These are phyloP conservation scores for Orthosia gothica DNA, from an alignment of 2,888 invertebrate genomes.

Conservation along the genomic window DNA sequence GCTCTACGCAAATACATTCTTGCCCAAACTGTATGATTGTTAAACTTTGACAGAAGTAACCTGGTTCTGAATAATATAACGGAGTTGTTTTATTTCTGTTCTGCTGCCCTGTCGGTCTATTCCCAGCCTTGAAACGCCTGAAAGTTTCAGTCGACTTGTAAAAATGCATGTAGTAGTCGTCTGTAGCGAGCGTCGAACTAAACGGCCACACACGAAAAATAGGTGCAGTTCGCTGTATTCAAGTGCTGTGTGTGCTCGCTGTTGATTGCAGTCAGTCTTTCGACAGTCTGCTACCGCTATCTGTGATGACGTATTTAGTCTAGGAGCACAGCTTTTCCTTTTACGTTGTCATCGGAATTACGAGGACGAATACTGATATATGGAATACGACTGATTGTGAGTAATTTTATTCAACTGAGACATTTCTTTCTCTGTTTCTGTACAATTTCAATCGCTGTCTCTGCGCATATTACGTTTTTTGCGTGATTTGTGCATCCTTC, in stretches of 20 bases:
- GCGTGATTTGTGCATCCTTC: background rate
- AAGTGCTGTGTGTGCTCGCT: constrained; percentile 45
- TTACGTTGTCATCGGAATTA: constrained; percentile 55
- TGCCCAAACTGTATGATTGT: no score
- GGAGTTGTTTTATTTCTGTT: background rate
- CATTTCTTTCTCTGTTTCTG: constrained; percentile 29
- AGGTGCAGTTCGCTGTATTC: constrained; percentile 31
- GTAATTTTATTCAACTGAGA: constrained; percentile 37
- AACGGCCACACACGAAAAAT: constrained; percentile 22
- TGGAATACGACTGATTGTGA: constrained; percentile 52
- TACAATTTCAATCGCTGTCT: constrained; percentile 29
- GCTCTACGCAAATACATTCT: no score
- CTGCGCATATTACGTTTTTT: constrained; percentile 21
- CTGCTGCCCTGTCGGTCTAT: constrained; percentile 25
- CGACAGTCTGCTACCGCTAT: constrained; percentile 49
- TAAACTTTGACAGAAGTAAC: background rate
- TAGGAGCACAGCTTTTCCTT: constrained; percentile 54
- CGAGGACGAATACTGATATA: constrained; percentile 23
- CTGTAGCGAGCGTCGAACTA: constrained; percentile 4
- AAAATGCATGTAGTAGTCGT: constrained; percentile 42
- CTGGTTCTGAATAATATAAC: background rate
- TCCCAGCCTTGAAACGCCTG: constrained; percentile 29
- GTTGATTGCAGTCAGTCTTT: constrained; percentile 36
- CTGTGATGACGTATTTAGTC: constrained; percentile 30
- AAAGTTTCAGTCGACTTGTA: constrained; percentile 30